phyloP scores from a whole-genome alignment of 2,888 invertebrate genomes.

The Linyphia triangularis region DNA sequence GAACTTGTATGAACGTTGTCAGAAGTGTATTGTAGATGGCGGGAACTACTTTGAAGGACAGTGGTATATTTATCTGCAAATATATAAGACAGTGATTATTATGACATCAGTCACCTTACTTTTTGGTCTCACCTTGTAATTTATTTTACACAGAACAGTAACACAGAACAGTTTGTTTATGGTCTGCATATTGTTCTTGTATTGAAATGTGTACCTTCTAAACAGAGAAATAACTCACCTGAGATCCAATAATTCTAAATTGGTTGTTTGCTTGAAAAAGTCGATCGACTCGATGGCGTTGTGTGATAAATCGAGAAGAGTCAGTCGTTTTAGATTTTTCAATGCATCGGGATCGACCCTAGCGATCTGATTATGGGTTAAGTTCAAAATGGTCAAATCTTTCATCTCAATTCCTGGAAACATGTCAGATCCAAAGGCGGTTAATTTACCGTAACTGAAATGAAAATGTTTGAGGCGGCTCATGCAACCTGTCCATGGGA shows the following conservation, averaged over 20 bases:
- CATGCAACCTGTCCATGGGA: slow-evolving; percentile 54
- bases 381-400: slow-evolving; percentile 11
- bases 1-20: too few species aligned
- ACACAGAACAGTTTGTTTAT: too few species aligned
- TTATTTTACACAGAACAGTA: too few species aligned
- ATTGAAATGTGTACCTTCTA: too few species aligned
- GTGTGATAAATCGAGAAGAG: slow-evolving; percentile 45
- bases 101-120: too few species aligned
- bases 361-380: slow-evolving; percentile 39
- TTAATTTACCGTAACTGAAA: slow-evolving; percentile 6
- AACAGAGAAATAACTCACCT: slow-evolving; percentile 24
- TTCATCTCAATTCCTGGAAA: slow-evolving; percentile 35
- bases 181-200: too few species aligned
- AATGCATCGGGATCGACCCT: slow-evolving; percentile 4
- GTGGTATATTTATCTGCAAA: too few species aligned
- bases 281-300: slow-evolving; percentile 25
- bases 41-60: too few species aligned
- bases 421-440: neutral
- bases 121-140: too few species aligned
- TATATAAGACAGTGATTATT: too few species aligned
- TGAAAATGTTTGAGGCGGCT: slow-evolving; percentile 31
- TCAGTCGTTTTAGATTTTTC: slow-evolving; percentile 1
- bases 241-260: slow-evolving; percentile 28
- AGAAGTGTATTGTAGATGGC: too few species aligned
- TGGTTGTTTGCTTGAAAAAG: neutral